phyloP scores from a whole-genome alignment of 2,888 invertebrate genomes.

The Drosophila antonietae region DNA sequence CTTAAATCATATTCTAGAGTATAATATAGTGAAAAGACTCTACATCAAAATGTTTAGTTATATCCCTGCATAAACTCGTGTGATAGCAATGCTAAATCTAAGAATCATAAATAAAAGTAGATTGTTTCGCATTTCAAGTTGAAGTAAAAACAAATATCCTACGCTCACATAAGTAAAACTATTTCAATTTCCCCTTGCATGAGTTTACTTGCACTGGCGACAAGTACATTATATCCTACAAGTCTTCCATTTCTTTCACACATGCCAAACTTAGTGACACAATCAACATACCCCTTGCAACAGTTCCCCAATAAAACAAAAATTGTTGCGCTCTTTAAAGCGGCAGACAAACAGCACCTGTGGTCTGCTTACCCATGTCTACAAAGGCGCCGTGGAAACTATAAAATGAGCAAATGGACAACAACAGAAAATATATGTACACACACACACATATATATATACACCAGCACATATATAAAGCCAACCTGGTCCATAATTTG shows the following conservation, averaged over 20 bases:
- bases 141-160: too few relatives aligned
- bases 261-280: neutral
- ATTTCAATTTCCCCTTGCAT: too few relatives aligned
- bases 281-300: conserved; percentile 5
- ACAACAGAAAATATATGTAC: neutral
- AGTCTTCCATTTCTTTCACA: neutral
- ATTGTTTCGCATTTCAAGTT: too few relatives aligned
- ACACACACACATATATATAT: neutral
- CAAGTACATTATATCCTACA: neutral
- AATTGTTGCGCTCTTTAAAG: conserved; percentile 30
- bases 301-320: neutral
- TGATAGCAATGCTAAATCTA: too few relatives aligned
- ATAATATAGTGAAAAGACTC: too few relatives aligned
- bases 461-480: neutral
- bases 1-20: too few relatives aligned
- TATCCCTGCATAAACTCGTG: too few relatives aligned
- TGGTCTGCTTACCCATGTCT: conserved; percentile 31
- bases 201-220: neutral
- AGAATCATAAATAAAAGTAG: too few relatives aligned
- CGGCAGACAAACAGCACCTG: conserved; percentile 45
- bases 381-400: conserved; percentile 60
- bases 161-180: too few relatives aligned
- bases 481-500: conserved; percentile 49
- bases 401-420: conserved; percentile 47
- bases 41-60: too few relatives aligned